Conservation (phyloP, 2,113 vertebrate species). For the Mixornis gularis region DNA sequence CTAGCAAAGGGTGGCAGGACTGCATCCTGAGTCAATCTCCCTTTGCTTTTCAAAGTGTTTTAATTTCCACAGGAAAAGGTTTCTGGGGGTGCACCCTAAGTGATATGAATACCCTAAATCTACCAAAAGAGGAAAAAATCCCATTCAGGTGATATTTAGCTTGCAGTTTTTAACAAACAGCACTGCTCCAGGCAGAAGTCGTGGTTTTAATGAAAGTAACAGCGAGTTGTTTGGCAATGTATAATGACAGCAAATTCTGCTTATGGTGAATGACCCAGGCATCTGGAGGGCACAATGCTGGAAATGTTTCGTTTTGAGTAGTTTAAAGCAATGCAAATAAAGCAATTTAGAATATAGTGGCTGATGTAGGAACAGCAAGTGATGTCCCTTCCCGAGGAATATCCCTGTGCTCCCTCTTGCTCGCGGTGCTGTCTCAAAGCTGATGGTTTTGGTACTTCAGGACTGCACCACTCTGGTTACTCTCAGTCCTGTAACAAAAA, state of each 20-base stretch:
- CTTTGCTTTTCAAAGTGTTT: background rate
- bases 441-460: background rate
- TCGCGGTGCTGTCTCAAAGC: background rate
- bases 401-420: background rate
- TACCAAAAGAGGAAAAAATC: background rate
- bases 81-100: background rate
- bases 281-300: background rate
- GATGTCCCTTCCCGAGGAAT: background rate
- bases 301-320: background rate
- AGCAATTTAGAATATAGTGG: background rate
- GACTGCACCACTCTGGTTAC: too few species aligned
- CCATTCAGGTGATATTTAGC: background rate
- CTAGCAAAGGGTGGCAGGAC: background rate
- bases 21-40: background rate
- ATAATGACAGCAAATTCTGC: background rate
- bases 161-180: background rate
- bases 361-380: background rate
- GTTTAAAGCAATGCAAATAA: background rate
- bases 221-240: background rate
- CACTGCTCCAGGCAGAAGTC: background rate
- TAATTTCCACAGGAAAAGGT: background rate
- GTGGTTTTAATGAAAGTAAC: accelerated
- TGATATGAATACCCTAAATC: background rate
- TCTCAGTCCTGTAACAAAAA: conserved; percentile 9
- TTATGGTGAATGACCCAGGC: background rate